A percentile compares a stretch with the other conserved stretches of the same genome.
phyloP scores from a whole-genome alignment of 2,797 vertebrate species.

The Numenius phaeopus region DNA sequence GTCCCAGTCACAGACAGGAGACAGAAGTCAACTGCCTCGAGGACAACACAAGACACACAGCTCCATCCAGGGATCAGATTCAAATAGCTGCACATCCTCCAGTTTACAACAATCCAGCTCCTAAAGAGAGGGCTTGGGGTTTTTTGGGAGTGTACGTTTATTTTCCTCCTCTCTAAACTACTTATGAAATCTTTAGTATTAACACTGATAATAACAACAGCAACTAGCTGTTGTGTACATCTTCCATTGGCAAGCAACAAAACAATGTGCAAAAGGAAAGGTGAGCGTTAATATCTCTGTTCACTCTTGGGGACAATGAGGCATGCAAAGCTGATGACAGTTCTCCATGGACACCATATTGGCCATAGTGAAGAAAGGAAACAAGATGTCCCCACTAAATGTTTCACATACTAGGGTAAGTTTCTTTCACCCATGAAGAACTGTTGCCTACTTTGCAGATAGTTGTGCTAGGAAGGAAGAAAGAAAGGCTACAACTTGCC shows the following conservation, averaged over 20 bases:
- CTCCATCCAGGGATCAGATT: neutral
- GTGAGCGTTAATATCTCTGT: neutral
- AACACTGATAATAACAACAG: neutral
- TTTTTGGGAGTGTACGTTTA: neutral
- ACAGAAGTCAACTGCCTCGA: neutral
- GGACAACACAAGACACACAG: neutral
- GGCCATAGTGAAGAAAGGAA: neutral
- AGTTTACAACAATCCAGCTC: neutral
- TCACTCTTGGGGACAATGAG: neutral
- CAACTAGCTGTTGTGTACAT: accelerated
- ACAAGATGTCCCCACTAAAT: neutral
- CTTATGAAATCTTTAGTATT: neutral
- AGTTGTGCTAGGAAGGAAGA: neutral
- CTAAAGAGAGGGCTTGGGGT: neutral
- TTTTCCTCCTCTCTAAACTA: neutral
- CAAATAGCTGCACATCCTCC: neutral
- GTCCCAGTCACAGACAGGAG: neutral
- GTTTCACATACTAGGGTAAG: neutral
- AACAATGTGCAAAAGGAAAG: neutral
- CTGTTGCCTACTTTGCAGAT: neutral
- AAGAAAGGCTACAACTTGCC: neutral
- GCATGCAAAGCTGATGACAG: neutral
- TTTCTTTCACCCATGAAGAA: neutral
- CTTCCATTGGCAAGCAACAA: neutral
- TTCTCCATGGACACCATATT: neutral